Evolutionary conservation across 2,113 vertebrate genomes (phyloP).

Genomic region (Nicator chloris): DNA sequence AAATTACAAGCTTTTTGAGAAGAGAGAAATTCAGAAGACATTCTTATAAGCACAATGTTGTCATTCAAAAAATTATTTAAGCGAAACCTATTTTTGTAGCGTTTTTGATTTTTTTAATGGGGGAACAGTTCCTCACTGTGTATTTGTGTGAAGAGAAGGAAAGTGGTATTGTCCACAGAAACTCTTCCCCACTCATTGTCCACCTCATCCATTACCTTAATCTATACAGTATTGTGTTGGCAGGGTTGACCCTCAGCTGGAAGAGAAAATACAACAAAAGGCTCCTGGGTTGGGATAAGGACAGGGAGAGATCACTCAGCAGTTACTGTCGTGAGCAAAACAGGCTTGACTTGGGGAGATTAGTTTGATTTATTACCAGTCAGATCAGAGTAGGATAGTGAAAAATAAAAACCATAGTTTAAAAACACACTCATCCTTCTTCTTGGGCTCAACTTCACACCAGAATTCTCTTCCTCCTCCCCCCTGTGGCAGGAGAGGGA

Average conservation of each 20-base stretch:
- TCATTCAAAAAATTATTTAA: neutral
- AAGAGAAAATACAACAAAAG: neutral
- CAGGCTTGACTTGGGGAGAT: neutral
- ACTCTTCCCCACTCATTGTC: neutral
- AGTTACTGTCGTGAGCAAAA: neutral
- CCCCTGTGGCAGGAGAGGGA: rapidly evolving
- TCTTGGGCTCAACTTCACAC: neutral
- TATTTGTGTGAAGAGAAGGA: neutral
- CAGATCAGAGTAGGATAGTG: neutral
- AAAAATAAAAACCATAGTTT: neutral
- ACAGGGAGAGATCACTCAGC: neutral
- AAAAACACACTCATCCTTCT: neutral
- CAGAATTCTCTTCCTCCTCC: neutral
- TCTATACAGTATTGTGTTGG: neutral
- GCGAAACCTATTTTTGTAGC: neutral
- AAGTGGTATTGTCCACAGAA: neutral
- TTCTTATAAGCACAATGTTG: neutral
- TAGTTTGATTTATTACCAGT: neutral
- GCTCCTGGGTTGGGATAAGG: neutral
- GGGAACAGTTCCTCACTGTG: neutral
- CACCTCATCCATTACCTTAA: neutral
- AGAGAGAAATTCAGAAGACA: neutral
- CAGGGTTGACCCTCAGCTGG: neutral
- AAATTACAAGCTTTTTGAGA: neutral
- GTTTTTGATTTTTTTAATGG: neutral